Conservation (phyloP, 2,888 invertebrate genomes). For the Norana najaformis region DNA sequence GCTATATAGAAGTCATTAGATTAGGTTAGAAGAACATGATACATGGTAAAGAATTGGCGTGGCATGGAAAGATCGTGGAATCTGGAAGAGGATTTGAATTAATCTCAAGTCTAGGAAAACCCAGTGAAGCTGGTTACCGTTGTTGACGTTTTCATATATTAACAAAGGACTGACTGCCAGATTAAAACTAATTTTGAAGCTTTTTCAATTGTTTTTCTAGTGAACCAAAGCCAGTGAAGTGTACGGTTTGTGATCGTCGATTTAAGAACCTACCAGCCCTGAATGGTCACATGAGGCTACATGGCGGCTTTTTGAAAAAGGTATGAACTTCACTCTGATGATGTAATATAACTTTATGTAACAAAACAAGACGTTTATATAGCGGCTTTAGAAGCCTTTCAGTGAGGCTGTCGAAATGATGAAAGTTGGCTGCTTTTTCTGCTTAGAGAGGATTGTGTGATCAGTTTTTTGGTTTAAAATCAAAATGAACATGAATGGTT, state of each 20-base stretch:
- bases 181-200: background rate
- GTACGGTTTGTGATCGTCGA: conserved; percentile 89
- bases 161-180: background rate
- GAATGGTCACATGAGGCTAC: conserved; percentile 95
- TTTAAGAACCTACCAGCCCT: conserved; percentile 97
- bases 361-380: background rate
- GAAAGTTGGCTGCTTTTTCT: background rate
- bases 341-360: background rate
- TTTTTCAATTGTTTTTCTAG: conserved; percentile 42
- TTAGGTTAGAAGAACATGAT: too few species aligned
- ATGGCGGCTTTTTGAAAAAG: conserved; percentile 89
- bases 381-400: background rate
- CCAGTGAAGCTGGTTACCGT: background rate
- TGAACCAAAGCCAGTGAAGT: conserved; percentile 77
- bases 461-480: background rate
- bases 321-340: conserved; percentile 36
- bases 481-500: background rate
- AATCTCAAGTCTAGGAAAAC: background rate
- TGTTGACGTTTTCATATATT: background rate
- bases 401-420: too few species aligned
- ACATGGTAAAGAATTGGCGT: background rate
- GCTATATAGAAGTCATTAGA: too few species aligned
- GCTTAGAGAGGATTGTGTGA: background rate
- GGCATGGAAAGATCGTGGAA: background rate
- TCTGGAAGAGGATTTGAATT: background rate